Evolutionary conservation across 2,888 invertebrate genomes (phyloP).

Genomic region (Amphipoea lucens): DNA sequence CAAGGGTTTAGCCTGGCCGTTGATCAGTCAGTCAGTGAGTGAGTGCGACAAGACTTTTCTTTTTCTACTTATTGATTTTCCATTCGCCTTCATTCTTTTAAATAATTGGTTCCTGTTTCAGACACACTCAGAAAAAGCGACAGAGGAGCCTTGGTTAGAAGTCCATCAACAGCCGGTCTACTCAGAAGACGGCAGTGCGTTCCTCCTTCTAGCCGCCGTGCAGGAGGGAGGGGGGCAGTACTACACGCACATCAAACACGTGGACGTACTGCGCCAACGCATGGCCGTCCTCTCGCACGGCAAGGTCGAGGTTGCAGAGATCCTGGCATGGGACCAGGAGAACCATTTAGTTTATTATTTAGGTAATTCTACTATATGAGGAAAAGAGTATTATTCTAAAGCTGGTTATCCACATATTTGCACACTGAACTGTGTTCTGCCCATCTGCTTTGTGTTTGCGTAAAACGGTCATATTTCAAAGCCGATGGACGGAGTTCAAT

Average conservation of each 20-base stretch:
- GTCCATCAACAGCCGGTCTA: constrained; percentile 96
- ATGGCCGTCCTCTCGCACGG: constrained; percentile 96
- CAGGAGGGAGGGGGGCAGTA: constrained; percentile 96
- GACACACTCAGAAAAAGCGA: constrained; percentile 95
- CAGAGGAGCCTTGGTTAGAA: constrained; percentile 96
- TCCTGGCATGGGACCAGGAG: constrained; percentile 95
- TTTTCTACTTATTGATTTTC: background rate
- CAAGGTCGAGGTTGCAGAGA: constrained; percentile 95
- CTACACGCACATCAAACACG: constrained; percentile 96
- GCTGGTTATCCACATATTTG: background rate
- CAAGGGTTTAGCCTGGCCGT: background rate
- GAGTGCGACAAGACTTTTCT: background rate
- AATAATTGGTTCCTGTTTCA: constrained; percentile 71
- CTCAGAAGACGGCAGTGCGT: constrained; percentile 95
- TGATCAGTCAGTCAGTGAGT: background rate
- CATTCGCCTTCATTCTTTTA: background rate
- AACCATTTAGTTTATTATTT: constrained; percentile 95
- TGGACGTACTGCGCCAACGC: constrained; percentile 94
- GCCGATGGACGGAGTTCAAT: background rate
- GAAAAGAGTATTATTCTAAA: background rate
- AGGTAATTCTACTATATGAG: constrained; percentile 76
- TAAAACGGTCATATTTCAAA: background rate
- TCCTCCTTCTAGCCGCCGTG: constrained; percentile 94
- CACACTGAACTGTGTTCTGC: background rate
- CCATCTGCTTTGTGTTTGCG: background rate